Evolutionary conservation across 2,888 invertebrate species (phyloP).

Genomic region (Orthonychiurus folsomi): DNA sequence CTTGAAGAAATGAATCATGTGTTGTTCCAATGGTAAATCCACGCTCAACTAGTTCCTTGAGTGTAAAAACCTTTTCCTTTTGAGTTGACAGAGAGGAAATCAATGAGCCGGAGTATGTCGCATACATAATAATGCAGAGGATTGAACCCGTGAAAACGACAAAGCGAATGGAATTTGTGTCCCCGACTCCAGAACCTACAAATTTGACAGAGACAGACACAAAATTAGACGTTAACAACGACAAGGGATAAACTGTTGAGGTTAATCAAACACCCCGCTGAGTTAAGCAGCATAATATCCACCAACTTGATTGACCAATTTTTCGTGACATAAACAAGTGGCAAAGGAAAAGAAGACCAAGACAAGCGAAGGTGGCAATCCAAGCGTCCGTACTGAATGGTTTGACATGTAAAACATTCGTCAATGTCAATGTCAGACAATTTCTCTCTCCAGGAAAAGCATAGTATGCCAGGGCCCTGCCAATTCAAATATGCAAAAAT

Average conservation of each 20-base stretch:
- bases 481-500: neutral
- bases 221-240: too few relatives aligned
- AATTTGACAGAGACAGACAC: too few relatives aligned
- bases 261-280: constrained; percentile 7
- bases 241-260: neutral
- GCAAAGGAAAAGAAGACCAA: neutral
- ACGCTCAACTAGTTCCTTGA: constrained; percentile 6
- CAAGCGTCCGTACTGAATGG: constrained; percentile 6
- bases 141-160: constrained; percentile 4
- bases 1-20: constrained; percentile 4
- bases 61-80: neutral
- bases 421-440: neutral
- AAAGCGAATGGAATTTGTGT: constrained; percentile 1
- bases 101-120: constrained; percentile 10
- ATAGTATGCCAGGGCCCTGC: constrained; percentile 2
- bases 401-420: neutral
- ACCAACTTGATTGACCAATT: neutral
- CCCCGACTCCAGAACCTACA: neutral
- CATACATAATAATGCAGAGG: constrained; percentile 7
- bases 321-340: neutral
- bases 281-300: constrained; percentile 5
- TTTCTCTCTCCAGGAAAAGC: neutral
- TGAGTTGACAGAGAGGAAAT: constrained; percentile 14
- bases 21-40: constrained; percentile 9
- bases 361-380: constrained; percentile 2